Percentiles rank a stretch among this genome's conserved stretches.
phyloP scores from a whole-genome alignment of 1,140 invertebrate genomes.

The Diplogasteroides magnus region DNA sequence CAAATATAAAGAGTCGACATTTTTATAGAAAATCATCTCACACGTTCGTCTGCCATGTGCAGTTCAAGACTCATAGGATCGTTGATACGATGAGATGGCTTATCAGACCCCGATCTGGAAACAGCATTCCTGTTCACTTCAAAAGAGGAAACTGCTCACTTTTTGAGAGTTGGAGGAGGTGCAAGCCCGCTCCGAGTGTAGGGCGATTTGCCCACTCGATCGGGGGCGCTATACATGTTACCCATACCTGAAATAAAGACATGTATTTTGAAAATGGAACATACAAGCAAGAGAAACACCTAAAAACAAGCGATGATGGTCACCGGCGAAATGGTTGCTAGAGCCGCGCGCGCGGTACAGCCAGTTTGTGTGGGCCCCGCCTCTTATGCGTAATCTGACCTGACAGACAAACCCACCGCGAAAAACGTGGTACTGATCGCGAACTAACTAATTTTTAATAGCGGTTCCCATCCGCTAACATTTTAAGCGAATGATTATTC shows the following conservation, averaged over 20 bases:
- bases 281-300: neutral
- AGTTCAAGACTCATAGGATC: constrained; percentile 50
- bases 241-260: constrained; percentile 24
- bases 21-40: too few relatives aligned
- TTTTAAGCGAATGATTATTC: too few relatives aligned
- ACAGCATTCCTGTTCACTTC: too few relatives aligned
- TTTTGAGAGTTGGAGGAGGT: constrained; percentile 42
- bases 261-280: neutral
- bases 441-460: too few relatives aligned
- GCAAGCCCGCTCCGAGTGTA: constrained; percentile 48
- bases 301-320: neutral
- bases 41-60: constrained; percentile 51
- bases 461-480: too few relatives aligned
- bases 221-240: constrained; percentile 37
- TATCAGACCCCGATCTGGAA: constrained; percentile 33
- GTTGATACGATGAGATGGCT: constrained; percentile 43
- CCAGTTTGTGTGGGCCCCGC: too few relatives aligned
- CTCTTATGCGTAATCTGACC: too few relatives aligned
- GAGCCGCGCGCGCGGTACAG: too few relatives aligned
- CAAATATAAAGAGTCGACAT: too few relatives aligned
- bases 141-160: neutral
- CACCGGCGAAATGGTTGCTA: too few relatives aligned
- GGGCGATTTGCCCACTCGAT: constrained; percentile 37
- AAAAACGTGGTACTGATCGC: too few relatives aligned
- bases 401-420: too few relatives aligned